A percentile compares a stretch with the other conserved stretches of the same genome.
Conservation (phyloP, 2,888 invertebrate genomes). For the Drosophila multiciliata region DNA sequence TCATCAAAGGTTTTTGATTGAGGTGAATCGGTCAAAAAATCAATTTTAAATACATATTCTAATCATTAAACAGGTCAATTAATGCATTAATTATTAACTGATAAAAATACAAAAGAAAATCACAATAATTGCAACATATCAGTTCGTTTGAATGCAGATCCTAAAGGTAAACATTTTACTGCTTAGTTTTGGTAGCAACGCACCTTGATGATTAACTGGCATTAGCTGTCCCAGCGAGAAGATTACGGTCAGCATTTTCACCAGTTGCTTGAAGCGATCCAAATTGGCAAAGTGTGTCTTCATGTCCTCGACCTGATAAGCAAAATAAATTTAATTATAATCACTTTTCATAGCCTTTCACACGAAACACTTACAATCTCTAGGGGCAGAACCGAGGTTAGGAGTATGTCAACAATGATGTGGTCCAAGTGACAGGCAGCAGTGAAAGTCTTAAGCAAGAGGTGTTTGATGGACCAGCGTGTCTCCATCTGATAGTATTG, state of each 20-base stretch:
- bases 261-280: conserved; percentile 92
- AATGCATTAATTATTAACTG: neutral
- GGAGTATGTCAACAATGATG: conserved; percentile 91
- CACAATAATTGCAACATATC: neutral
- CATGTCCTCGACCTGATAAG: conserved; percentile 88
- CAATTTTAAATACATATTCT: no score
- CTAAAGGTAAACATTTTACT: neutral
- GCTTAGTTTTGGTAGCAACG: conserved; percentile 6
- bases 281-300: conserved; percentile 91
- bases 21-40: no score
- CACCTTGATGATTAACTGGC: conserved; percentile 95
- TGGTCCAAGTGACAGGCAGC: conserved; percentile 94
- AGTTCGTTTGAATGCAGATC: neutral
- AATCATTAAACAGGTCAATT: no score
- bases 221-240: conserved; percentile 95
- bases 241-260: conserved; percentile 93
- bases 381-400: conserved; percentile 94
- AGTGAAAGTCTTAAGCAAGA: conserved; percentile 93
- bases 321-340: neutral
- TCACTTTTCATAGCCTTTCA: neutral
- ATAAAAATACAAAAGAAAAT: neutral
- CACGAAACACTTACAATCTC: conserved; percentile 90
- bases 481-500: conserved; percentile 99
- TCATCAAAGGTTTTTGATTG: no score
- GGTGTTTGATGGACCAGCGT: conserved; percentile 92